Conservation (phyloP, 2,888 invertebrate genomes). For the Luffia ferchaultella region DNA sequence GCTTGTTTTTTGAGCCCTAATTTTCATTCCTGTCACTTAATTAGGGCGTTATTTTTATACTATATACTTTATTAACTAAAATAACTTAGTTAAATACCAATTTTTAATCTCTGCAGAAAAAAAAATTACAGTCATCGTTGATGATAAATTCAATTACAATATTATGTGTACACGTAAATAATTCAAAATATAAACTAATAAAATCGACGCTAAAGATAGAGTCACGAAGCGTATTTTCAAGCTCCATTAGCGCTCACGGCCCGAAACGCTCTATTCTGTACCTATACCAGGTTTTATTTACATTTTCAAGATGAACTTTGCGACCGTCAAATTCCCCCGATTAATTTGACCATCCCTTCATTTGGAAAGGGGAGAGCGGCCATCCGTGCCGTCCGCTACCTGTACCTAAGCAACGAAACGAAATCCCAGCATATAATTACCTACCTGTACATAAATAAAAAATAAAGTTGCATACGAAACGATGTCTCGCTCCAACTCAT, state of each 20-base stretch:
- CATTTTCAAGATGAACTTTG: no score
- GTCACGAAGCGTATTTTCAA: slow-evolving; percentile 8
- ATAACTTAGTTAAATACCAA: no score
- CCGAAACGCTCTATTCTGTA: slow-evolving; percentile 32
- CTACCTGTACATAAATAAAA: slow-evolving; percentile 41
- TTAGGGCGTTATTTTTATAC: no score
- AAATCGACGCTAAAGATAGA: no score
- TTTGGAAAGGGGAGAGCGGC: slow-evolving; percentile 40
- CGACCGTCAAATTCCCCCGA: slow-evolving; percentile 20
- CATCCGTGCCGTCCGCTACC: slow-evolving; percentile 52
- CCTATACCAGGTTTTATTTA: background rate
- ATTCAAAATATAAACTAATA: no score
- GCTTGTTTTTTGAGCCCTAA: no score
- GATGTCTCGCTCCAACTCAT: slow-evolving; percentile 40
- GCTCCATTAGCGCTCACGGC: slow-evolving; percentile 47
- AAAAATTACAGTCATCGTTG: no score
- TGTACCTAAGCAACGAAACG: slow-evolving; percentile 31
- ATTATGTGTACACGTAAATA: no score
- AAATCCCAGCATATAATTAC: slow-evolving; percentile 52
- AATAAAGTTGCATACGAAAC: slow-evolving; percentile 24
- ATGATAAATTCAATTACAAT: no score
- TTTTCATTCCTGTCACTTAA: no score
- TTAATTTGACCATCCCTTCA: slow-evolving; percentile 40
- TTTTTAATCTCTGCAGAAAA: no score
- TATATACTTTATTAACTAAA: no score